Base-by-base conservation (phyloP, 2,797 vertebrate species). In the Sebastes trivittatus region DNA sequence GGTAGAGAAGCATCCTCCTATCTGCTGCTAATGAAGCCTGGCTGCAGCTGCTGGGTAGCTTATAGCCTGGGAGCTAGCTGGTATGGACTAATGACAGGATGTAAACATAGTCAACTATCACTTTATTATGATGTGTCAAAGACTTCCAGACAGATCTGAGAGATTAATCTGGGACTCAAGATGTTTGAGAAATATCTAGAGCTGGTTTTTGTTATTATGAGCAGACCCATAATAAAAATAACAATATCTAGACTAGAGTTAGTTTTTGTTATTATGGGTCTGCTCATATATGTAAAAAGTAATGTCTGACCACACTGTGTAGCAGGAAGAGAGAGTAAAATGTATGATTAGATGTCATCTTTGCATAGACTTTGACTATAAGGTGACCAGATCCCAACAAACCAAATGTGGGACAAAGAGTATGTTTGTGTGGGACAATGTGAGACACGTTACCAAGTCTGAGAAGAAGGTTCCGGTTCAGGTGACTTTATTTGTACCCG, bases 51-150 rank as follows among this genome's bases (percentile, higher is more conserved):
- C 58, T 68, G 63, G 20, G 71, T 52, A 76, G 59, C 46, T 16
- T 77, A 14, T 14, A 74, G 82, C 75, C 27, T 30, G 55, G 4
- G 5, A 78, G 83, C 84, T 83, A 88, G 49, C 76, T 80, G 83
- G 1, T 38, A 38, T 49, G 59, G 55, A 30, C 38, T 82, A 59
- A 7, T 30, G 52, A 77, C n/a, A 62, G 36, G 52, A 78, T 82
- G 82, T 72, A 73, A 89, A 86, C 75, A 76, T 22, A 66, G 62
- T 54, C 20, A 34, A 18, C n/a, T n/a, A 14, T 23, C n/a, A 11
- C 20, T 59, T n/a, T 25, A 2, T 14, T 25, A 11, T 66, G 64
- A 52, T 23, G 52, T 49, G 58, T 18, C 10, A 66, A n/a, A 29
- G 14, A 46, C 20, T 49, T 8, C 20, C 7, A 20, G 25, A 34